Conservation (phyloP, 2,888 invertebrate genomes). For the Pyrgus malvae region DNA sequence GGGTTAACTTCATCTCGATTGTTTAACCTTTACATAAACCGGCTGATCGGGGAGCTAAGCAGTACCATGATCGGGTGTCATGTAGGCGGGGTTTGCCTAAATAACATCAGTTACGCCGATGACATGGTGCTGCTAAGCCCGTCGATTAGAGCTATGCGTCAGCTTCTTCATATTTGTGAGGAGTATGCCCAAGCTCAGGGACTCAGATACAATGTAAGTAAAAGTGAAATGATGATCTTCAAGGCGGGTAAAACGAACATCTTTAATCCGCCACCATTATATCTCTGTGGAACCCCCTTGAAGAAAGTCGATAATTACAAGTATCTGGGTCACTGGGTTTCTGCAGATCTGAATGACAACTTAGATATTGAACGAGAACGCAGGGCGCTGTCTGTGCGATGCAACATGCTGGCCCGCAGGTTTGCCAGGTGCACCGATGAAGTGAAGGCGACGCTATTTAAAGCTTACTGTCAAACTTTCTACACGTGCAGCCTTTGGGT, state of each 20-base stretch:
- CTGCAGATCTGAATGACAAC: too few relatives aligned
- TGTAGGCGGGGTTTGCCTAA: constrained; percentile 1
- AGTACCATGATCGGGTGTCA: constrained; percentile 16
- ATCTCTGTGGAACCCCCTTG: not conserved
- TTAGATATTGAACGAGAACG: too few relatives aligned
- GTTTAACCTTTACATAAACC: constrained; percentile 21
- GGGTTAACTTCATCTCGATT: constrained; percentile 17
- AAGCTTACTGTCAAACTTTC: too few relatives aligned
- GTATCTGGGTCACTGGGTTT: too few relatives aligned
- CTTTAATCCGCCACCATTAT: not conserved
- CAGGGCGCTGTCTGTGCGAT: too few relatives aligned
- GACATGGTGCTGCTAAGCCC: constrained; percentile 17
- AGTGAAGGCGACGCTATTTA: too few relatives aligned
- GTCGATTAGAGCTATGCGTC: constrained; percentile 9
- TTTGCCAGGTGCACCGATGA: too few relatives aligned
- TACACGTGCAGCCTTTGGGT: too few relatives aligned
- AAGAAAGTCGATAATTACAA: too few relatives aligned
- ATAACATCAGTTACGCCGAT: too few relatives aligned
- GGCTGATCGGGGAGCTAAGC: constrained; percentile 14
- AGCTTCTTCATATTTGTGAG: constrained; percentile 8
- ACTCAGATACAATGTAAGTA: constrained; percentile 5
- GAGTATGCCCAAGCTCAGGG: constrained; percentile 5
- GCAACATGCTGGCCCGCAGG: too few relatives aligned
- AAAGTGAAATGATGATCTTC: constrained; percentile 14
- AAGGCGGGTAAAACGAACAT: not conserved